phyloP scores from a whole-genome alignment of 2,797 vertebrate genomes.

The Coracias cyanogaster region DNA sequence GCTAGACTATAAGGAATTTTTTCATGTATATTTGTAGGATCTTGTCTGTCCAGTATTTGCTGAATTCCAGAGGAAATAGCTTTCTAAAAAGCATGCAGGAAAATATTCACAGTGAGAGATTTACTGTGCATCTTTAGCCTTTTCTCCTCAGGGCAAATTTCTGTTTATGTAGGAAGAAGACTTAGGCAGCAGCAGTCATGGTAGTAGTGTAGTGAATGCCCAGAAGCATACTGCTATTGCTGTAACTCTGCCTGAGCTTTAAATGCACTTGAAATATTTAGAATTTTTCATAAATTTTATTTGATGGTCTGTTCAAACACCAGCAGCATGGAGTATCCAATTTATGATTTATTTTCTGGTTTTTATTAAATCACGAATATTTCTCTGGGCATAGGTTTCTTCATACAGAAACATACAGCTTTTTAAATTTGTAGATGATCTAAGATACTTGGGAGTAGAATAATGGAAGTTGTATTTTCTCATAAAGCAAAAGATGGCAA shows the following conservation, averaged over 20 bases:
- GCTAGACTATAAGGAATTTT: neutral
- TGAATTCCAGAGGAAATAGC: conserved; percentile 38
- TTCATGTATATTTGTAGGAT: neutral
- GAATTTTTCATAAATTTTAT: conserved; percentile 38
- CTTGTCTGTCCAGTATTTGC: neutral
- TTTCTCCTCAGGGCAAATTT: conserved; percentile 15
- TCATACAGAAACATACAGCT: neutral
- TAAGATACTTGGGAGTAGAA: neutral
- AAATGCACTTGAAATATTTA: conserved; percentile 32
- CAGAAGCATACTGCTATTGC: conserved; percentile 22
- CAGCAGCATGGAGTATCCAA: neutral
- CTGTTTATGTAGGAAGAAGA: conserved; percentile 13
- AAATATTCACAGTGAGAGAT: conserved; percentile 14
- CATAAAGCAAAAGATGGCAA: neutral
- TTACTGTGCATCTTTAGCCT: neutral
- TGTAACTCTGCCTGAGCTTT: neutral
- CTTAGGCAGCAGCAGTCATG: neutral
- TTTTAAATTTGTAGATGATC: neutral
- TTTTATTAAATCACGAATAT: conserved; percentile 23
- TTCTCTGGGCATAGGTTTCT: neutral
- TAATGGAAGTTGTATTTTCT: neutral
- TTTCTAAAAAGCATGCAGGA: conserved; percentile 15
- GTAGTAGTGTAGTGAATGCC: neutral
- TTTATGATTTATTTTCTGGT: neutral
- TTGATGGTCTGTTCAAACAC: conserved; percentile 9